phyloP scores from a whole-genome alignment of 2,113 vertebrate genomes.

The Emydocephalus ijimae region DNA sequence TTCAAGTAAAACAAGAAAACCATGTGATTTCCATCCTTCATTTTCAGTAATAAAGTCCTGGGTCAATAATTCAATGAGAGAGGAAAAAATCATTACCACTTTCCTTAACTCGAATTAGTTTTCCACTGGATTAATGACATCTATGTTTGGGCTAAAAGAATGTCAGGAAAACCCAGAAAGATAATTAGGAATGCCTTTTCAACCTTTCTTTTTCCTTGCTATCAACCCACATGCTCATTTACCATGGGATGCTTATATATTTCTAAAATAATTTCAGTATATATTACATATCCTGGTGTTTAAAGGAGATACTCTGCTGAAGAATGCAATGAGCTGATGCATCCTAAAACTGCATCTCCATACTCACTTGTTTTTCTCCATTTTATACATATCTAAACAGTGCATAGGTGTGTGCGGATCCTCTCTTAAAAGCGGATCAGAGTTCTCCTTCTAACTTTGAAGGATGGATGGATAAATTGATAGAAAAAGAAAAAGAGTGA shows the following conservation, averaged over 20 bases:
- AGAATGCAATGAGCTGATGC: background rate
- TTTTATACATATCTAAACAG: background rate
- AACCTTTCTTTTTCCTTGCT: background rate
- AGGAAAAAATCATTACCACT: constrained; percentile 12
- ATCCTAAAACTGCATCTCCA: background rate
- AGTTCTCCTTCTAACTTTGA: background rate
- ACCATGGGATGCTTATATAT: background rate
- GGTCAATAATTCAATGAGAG: constrained; percentile 13
- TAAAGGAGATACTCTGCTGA: background rate
- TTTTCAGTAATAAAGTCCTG: constrained; percentile 13
- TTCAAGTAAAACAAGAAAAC: background rate
- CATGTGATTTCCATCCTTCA: background rate
- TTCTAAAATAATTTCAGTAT: background rate
- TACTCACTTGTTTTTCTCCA: background rate
- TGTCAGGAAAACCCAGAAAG: constrained; percentile 7
- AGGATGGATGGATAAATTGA: background rate
- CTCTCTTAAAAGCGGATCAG: background rate
- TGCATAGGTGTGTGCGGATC: background rate
- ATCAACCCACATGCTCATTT: background rate
- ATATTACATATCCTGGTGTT: background rate
- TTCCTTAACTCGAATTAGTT: constrained; percentile 25
- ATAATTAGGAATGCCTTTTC: constrained; percentile 18
- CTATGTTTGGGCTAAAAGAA: constrained; percentile 18
- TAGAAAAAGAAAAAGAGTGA: background rate
- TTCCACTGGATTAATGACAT: constrained; percentile 28